Base-by-base conservation (phyloP, 2,888 invertebrate genomes). In the Ectemnius cavifrons region DNA sequence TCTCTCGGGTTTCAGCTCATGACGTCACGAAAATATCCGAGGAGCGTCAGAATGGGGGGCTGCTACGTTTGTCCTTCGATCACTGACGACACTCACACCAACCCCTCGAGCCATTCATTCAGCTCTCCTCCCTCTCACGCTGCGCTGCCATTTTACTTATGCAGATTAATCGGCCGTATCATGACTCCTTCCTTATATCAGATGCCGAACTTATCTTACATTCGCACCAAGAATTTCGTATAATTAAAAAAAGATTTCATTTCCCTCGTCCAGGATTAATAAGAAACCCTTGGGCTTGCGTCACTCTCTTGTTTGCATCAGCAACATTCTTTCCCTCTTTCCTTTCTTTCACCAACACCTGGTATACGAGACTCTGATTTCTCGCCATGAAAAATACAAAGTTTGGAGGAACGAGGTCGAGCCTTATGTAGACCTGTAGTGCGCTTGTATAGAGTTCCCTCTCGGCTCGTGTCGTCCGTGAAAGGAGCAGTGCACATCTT, bases 11-110 rank as follows among this genome's bases (percentile, higher is more conserved):
- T 8, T 11, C 8, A 11, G 77, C 77, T 76, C 67, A 79, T 88
- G 87, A 87, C 87, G 87, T 88, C 87, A 87, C 83, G 72, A 81
- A 80, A 78, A 81, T 81, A 81, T 75, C 80, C 83, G 73, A 77
- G 79, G 78, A 75, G 67, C 72, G 63, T 63, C 52, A 63, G 68
- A 68, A 70, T 37, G 37, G 37, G 37, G 37, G 37, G 37, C 8
- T 37, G 37, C 37, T 37, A 78, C 78, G 78, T 77, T 77, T 77
- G 77, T 73, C 78, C 74, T 66, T 75, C 79, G 68, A 63, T 74
- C 77, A 80, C 69, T 66, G 27, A 67, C n/a, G n/a, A n/a, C n/a
- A n/a, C n/a, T n/a, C n/a, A n/a, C 70, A 52, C 68, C 63, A 56
- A 37, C 61, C 61, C 71, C 73, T 73, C 37, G 6, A 37, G 73